Conservation (phyloP, 1,140 invertebrate species). For the Chlorops oryzae region DNA sequence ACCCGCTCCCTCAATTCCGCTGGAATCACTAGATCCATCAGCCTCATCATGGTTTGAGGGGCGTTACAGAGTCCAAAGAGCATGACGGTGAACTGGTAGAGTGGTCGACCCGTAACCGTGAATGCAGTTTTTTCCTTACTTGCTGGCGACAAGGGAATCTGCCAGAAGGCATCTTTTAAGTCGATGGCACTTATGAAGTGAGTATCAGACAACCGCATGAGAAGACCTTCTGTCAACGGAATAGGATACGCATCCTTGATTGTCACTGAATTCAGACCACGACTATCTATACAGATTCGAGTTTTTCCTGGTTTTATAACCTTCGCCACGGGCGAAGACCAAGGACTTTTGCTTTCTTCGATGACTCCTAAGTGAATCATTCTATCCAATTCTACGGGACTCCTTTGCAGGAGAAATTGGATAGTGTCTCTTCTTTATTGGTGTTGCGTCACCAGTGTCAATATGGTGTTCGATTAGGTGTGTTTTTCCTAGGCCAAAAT, state of each 20-base stretch:
- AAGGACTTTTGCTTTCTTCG: constrained; percentile 23
- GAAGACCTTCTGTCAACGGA: constrained; percentile 19
- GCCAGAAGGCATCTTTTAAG: constrained; percentile 34
- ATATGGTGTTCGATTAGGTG: constrained; percentile 24
- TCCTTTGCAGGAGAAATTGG: constrained; percentile 23
- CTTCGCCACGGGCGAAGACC: constrained; percentile 26
- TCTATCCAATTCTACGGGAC: constrained; percentile 23
- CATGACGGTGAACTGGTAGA: constrained; percentile 16
- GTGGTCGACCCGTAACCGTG: constrained; percentile 14
- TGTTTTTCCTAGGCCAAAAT: constrained; percentile 28
- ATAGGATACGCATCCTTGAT: constrained; percentile 34
- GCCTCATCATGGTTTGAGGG: constrained; percentile 5
- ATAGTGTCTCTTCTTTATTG: constrained; percentile 26
- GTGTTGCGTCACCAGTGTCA: constrained; percentile 21
- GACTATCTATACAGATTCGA: constrained; percentile 29
- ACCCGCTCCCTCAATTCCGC: not conserved
- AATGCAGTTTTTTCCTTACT: constrained; percentile 48
- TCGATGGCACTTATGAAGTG: constrained; percentile 17
- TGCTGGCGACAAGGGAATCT: constrained; percentile 30
- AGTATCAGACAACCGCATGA: constrained; percentile 17
- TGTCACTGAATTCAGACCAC: constrained; percentile 30
- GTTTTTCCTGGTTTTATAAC: constrained; percentile 24
- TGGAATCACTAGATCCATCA: constrained; percentile 13
- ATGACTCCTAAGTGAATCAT: constrained; percentile 26
- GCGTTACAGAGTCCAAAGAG: constrained; percentile 16